phyloP scores from a whole-genome alignment of 2,888 invertebrate species.

The Hypolimnas misippus region DNA sequence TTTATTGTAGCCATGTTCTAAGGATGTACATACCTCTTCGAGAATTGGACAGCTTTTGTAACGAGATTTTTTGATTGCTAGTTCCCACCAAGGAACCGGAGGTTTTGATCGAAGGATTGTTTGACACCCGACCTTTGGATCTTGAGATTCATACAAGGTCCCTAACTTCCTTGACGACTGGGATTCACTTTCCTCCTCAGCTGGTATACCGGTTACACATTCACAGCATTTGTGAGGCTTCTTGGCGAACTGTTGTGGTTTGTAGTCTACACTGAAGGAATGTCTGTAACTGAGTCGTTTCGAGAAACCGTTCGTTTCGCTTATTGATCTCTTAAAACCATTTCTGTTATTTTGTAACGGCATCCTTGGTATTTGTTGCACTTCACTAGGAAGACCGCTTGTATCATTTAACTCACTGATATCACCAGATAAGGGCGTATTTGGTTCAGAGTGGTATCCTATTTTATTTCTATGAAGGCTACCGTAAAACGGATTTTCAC shows the following conservation, averaged over 20 bases:
- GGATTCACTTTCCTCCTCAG: conserved; percentile 59
- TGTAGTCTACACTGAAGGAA: conserved; percentile 77
- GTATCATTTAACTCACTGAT: conserved; percentile 60
- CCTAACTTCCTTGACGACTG: conserved; percentile 65
- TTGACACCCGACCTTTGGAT: conserved; percentile 88
- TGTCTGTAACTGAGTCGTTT: conserved; percentile 78
- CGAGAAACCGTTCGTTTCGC: conserved; percentile 77
- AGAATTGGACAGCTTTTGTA: conserved; percentile 93
- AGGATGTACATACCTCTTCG: conserved; percentile 81
- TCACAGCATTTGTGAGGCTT: conserved; percentile 80
- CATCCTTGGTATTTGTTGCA: conserved; percentile 77
- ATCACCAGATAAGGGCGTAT: conserved; percentile 72
- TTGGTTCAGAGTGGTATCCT: conserved; percentile 80
- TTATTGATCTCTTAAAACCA: conserved; percentile 74
- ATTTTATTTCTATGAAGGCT: conserved; percentile 74
- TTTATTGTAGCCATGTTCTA: conserved; percentile 24
- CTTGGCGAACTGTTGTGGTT: conserved; percentile 60
- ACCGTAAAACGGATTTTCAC: conserved; percentile 70
- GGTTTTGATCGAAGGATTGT: conserved; percentile 87
- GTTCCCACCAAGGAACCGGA: conserved; percentile 94
- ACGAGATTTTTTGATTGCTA: conserved; percentile 91
- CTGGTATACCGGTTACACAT: conserved; percentile 76
- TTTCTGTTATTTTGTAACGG: conserved; percentile 75
- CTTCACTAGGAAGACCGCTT: conserved; percentile 65
- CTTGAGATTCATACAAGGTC: conserved; percentile 81